phyloP scores from a whole-genome alignment of 2,888 invertebrate species.

The Eristalis arbustorum region DNA sequence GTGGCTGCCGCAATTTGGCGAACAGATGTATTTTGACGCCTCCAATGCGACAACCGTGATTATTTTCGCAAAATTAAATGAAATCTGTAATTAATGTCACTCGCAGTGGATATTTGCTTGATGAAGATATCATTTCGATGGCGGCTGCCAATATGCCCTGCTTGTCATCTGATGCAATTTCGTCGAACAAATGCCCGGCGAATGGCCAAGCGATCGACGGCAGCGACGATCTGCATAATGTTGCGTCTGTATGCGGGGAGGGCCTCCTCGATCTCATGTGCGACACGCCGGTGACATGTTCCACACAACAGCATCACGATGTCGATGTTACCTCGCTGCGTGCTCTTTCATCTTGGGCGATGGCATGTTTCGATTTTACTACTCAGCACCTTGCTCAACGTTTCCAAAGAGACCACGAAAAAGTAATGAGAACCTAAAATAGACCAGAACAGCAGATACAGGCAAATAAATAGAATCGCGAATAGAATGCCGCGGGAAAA shows the following conservation, averaged over 20 bases:
- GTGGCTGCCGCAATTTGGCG: neutral
- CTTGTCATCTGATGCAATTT: slow-evolving; percentile 54
- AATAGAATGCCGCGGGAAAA: neutral
- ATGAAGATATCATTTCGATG: slow-evolving; percentile 30
- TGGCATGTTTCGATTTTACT: slow-evolving; percentile 17
- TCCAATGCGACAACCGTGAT: neutral
- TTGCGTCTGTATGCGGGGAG: slow-evolving; percentile 13
- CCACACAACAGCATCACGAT: neutral
- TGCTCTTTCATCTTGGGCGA: slow-evolving; percentile 31
- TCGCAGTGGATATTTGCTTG: slow-evolving; percentile 11
- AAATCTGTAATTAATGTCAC: slow-evolving; percentile 34
- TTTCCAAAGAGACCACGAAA: slow-evolving; percentile 25
- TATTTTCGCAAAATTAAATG: slow-evolving; percentile 19
- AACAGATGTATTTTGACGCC: slow-evolving; percentile 16
- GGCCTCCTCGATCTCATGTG: slow-evolving; percentile 7
- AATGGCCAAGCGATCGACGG: slow-evolving; percentile 21
- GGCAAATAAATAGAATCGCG: slow-evolving; percentile 4
- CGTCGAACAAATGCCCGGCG: slow-evolving; percentile 38
- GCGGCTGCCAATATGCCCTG: slow-evolving; percentile 33
- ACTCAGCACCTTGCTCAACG: slow-evolving; percentile 43
- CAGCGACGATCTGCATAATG: slow-evolving; percentile 11
- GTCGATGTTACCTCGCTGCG: slow-evolving; percentile 16
- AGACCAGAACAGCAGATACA: neutral
- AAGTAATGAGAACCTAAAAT: slow-evolving; percentile 36
- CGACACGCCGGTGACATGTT: slow-evolving; percentile 23